Conservation (phyloP, 2,797 vertebrate genomes). For the Cyclura pinguis region DNA sequence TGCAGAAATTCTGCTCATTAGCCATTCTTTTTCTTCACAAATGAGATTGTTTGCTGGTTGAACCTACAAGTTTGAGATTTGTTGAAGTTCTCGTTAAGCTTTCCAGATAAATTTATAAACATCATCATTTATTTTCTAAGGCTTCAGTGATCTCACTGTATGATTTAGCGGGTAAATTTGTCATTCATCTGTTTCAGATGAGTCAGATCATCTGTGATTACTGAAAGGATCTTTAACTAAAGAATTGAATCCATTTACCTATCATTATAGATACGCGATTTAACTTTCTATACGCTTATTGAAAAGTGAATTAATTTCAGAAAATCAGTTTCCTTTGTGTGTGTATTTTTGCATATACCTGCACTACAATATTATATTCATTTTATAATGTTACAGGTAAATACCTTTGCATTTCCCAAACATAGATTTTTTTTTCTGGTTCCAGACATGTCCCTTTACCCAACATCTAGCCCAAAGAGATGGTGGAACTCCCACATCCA, state of each 20-base stretch:
- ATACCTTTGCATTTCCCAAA: background rate
- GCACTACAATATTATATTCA: background rate
- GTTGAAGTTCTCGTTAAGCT: conserved; percentile 45
- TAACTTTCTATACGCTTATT: background rate
- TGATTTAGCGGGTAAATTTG: background rate
- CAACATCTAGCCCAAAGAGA: too few relatives aligned
- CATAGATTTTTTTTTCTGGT: background rate
- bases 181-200: background rate
- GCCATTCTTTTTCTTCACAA: conserved; percentile 44
- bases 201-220: background rate
- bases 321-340: background rate
- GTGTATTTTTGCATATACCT: background rate
- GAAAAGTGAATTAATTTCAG: too few relatives aligned
- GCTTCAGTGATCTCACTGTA: background rate
- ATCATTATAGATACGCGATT: background rate
- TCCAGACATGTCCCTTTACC: too few relatives aligned
- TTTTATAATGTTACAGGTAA: background rate
- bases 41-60: background rate
- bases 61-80: conserved; percentile 27
- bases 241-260: background rate
- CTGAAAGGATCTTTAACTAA: background rate
- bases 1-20: conserved; percentile 57
- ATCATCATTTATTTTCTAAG: conserved; percentile 42
- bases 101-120: conserved; percentile 26
- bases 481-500: too few relatives aligned